Percentiles rank a stretch among this genome's conserved stretches.
phyloP scores from a whole-genome alignment of 64 coral and sea anemone genomes.

The Actinia equina region DNA sequence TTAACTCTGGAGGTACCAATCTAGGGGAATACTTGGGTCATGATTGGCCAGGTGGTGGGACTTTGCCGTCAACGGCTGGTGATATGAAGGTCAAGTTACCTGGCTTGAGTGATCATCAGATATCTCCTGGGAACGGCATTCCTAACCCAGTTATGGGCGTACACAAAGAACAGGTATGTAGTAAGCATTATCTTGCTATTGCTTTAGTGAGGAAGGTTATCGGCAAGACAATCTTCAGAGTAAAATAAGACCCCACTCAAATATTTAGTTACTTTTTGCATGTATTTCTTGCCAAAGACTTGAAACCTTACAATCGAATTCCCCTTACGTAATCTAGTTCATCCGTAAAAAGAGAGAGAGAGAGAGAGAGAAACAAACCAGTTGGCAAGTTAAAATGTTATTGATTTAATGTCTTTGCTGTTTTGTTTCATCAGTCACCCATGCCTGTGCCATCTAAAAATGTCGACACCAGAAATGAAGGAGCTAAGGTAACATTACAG shows the following conservation, averaged over 20 bases:
- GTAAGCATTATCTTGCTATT: too few relatives aligned
- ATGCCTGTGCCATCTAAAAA: background rate
- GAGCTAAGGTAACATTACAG: background rate
- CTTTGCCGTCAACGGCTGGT: conserved; percentile 5
- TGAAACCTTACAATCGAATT: too few relatives aligned
- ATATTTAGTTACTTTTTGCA: too few relatives aligned
- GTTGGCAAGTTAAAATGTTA: background rate
- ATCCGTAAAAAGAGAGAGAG: too few relatives aligned
- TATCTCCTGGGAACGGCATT: background rate
- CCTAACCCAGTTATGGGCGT: background rate
- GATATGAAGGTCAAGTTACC: background rate
- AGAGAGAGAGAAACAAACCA: too few relatives aligned
- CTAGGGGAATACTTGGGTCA: conserved; percentile 24
- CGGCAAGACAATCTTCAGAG: too few relatives aligned
- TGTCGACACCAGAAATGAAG: background rate
- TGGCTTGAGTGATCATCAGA: background rate
- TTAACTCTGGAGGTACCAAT: conserved; percentile 44
- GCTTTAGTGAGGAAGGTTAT: too few relatives aligned
- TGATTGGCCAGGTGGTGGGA: conserved; percentile 36
- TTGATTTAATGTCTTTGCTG: background rate
- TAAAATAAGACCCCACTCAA: too few relatives aligned
- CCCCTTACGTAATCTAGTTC: too few relatives aligned
- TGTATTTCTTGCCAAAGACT: too few relatives aligned
- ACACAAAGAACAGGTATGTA: background rate
- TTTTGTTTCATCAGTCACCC: background rate